These are phyloP conservation scores for Otolemur garnettii DNA, from an alignment of 2,113 vertebrate genomes.

Conservation along the genomic window DNA sequence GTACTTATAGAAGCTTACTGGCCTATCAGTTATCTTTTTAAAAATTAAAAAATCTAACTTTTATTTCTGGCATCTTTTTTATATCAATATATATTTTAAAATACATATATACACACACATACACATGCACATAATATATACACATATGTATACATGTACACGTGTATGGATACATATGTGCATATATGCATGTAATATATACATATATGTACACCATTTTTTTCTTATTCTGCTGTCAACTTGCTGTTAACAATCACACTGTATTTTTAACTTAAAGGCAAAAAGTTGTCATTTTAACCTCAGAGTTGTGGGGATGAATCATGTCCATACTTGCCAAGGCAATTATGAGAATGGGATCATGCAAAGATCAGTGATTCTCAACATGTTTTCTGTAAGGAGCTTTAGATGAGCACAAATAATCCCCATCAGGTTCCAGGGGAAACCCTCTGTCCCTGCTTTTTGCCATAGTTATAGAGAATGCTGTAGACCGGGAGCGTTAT, in stretches of 20 bases:
- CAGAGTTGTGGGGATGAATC: background rate
- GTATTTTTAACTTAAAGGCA: background rate
- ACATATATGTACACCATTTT: background rate
- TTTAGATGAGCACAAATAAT: background rate
- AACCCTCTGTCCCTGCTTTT: background rate
- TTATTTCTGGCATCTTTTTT: background rate
- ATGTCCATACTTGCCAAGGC: background rate
- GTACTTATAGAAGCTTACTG: background rate
- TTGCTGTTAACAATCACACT: background rate
- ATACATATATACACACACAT: too few relatives aligned
- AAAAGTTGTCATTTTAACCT: constrained; percentile 4
- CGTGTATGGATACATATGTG: background rate
- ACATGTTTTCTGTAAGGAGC: background rate
- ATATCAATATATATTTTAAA: too few relatives aligned
- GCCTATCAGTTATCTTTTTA: background rate
- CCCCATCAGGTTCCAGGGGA: background rate
- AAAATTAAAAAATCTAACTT: background rate
- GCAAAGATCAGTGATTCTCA: background rate
- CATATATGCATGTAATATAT: background rate
- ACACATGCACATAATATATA: background rate
- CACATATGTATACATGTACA: background rate
- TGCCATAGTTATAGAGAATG: background rate
- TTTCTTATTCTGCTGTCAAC: too few relatives aligned
- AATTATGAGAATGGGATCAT: background rate
- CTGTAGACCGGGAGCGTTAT: background rate